These are phyloP conservation scores for Rotaria macrura DNA, from an alignment of 2,888 invertebrate species.

Conservation along the genomic window DNA sequence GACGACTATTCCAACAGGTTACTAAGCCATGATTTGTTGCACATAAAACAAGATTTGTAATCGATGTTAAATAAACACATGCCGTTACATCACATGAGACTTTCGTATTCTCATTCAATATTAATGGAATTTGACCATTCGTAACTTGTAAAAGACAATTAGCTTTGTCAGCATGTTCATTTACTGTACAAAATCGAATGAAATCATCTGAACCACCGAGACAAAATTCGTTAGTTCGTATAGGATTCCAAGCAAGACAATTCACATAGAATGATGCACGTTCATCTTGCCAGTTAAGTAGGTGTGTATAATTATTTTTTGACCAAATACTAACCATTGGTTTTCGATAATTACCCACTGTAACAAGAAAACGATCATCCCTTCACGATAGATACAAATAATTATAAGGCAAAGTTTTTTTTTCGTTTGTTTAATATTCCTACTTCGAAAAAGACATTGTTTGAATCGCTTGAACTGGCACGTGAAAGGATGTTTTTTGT, in stretches of 20 bases:
- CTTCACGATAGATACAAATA: constrained; percentile 22
- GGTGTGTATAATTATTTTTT: constrained; percentile 10
- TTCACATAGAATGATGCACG: background rate
- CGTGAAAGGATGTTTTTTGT: background rate
- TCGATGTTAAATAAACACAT: constrained; percentile 40
- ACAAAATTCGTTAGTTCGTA: constrained; percentile 43
- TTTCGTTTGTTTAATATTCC: too few species aligned
- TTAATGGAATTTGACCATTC: constrained; percentile 42
- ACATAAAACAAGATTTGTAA: constrained; percentile 44
- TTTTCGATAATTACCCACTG: constrained; percentile 29
- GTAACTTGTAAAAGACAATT: constrained; percentile 39
- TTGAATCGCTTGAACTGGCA: background rate
- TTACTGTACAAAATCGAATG: constrained; percentile 46
- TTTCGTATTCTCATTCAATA: background rate
- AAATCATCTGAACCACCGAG: constrained; percentile 43
- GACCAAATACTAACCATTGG: constrained; percentile 31
- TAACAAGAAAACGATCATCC: constrained; percentile 34
- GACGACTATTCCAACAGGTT: constrained; percentile 47
- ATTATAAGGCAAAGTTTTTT: background rate
- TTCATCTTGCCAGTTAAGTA: constrained; percentile 14
- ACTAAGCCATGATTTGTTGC: constrained; percentile 43
- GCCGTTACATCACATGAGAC: constrained; percentile 41
- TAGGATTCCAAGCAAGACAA: constrained; percentile 28
- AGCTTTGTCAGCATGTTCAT: constrained; percentile 37
- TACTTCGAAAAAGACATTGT: background rate